Conservation (phyloP, 2,888 invertebrate genomes). For the Drosophila stalkeri region DNA sequence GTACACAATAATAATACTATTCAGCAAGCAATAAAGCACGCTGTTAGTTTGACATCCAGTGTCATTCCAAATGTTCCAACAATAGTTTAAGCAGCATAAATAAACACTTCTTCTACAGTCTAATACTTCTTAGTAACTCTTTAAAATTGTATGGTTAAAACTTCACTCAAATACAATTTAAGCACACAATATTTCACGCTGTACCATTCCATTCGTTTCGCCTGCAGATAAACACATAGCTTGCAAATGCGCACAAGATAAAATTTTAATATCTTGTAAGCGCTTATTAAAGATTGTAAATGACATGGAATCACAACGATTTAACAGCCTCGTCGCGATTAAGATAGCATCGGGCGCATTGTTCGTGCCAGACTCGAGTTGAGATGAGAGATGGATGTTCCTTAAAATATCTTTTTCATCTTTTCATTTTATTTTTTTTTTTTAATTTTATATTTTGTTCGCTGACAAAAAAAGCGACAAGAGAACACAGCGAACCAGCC, state of each 20-base stretch:
- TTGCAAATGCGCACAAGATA: conserved; percentile 15
- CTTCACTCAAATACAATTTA: neutral
- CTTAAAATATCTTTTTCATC: neutral
- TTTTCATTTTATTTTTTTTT: neutral
- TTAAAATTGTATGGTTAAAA: neutral
- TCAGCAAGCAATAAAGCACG: neutral
- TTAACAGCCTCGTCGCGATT: conserved; percentile 45
- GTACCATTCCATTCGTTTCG: conserved; percentile 10
- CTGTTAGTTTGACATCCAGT: neutral
- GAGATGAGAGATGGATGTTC: conserved; percentile 1
- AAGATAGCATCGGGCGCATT: conserved; percentile 64
- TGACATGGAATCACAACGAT: conserved; percentile 64
- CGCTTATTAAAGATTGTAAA: conserved; percentile 71
- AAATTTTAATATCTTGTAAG: conserved; percentile 38
- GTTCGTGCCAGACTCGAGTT: conserved; percentile 32
- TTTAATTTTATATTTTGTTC: neutral
- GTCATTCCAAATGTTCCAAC: neutral
- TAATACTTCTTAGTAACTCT: neutral
- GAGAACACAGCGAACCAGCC: conserved; percentile 36
- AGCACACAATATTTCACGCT: neutral
- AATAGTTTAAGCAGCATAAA: neutral
- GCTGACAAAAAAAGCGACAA: conserved; percentile 41
- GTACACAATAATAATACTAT: neutral
- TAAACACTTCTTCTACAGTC: neutral
- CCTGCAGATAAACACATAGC: conserved; percentile 6